These are phyloP conservation scores for human DNA, from an alignment of 2,113 vertebrate genomes.

Conservation along the genomic window DNA sequence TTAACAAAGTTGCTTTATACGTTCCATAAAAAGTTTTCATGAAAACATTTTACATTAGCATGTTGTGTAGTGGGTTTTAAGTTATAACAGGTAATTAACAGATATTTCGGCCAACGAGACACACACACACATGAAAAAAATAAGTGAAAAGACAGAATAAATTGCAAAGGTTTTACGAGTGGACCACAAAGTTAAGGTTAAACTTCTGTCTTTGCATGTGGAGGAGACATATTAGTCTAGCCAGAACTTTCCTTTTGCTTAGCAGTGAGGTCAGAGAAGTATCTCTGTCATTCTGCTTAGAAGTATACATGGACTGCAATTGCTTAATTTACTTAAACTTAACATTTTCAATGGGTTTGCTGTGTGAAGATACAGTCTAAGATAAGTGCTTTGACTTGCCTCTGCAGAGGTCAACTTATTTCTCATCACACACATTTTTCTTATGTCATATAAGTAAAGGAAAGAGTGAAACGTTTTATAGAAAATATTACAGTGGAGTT, in stretches of 20 bases:
- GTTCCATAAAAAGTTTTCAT: background rate
- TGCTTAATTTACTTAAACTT: slow-evolving; percentile 30
- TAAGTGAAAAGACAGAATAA: background rate
- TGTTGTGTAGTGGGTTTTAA: background rate
- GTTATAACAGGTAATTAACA: background rate
- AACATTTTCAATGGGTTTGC: background rate
- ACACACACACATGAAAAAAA: background rate
- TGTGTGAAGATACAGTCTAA: background rate
- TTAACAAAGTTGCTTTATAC: background rate
- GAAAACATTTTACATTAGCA: background rate
- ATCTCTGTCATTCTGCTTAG: background rate
- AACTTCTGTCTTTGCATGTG: background rate
- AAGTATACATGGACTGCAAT: background rate
- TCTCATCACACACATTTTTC: slow-evolving; percentile 48
- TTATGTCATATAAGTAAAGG: slow-evolving; percentile 46
- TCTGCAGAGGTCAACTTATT: slow-evolving; percentile 33
- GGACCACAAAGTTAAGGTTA: background rate
- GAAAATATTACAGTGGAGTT: slow-evolving; percentile 39
- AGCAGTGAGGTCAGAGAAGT: background rate
- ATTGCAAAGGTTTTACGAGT: background rate
- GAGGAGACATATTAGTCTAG: background rate
- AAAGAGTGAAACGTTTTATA: slow-evolving; percentile 39
- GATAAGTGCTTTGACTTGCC: slow-evolving; percentile 48
- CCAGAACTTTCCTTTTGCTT: background rate
- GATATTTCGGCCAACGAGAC: background rate